Base-by-base conservation (phyloP, 2,113 vertebrate genomes). In the Eublepharis macularius region DNA sequence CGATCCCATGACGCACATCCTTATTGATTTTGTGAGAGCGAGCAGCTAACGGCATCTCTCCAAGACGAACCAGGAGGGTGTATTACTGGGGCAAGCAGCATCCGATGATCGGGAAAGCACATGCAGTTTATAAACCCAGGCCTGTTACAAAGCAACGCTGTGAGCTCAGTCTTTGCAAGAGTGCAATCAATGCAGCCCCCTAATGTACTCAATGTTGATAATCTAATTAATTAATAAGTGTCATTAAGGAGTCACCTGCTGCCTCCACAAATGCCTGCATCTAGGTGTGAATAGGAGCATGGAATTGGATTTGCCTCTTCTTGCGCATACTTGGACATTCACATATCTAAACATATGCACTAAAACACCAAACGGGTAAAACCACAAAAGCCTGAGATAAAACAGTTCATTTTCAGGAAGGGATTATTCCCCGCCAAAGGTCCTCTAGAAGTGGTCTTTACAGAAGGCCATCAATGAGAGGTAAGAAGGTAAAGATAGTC, bases 21-120 rank as follows among this genome's bases (percentile, higher is more conserved):
- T 87, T 76, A 5, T 0, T 76, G 79, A 49, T 26, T 73, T 85
- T 24, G 6, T 84, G 66, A 72, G 90, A 81, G 82, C 72, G 65
- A 86, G 75, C 91, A 87, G 86, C 91, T 92, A 83, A 17, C 4
- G 3, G n/a, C 83, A 70, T 11, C 1, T 2, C 89, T 91, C 89
- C 89, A 85, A 26, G 91, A 90, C 86, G 83, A n/a, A 88, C 79
- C 47, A 32, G 88, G 83, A 86, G 87, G 85, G 91, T 85, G 43
- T 83, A 57, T 87, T 85, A 68, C 43, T 6, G 76, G 1, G 66
- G 49, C 76, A 87, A 85, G 88, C 6, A 0, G 0, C 57, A 82
- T 43, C 84, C 54, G 47, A 51, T 29, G 49, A 24, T 39, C 36
- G 24, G 26, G 49, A 16, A 63, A 24, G 36, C 43, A 16, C 41